phyloP scores from a whole-genome alignment of 2,113 vertebrate genomes.

The Vicugna pacos region DNA sequence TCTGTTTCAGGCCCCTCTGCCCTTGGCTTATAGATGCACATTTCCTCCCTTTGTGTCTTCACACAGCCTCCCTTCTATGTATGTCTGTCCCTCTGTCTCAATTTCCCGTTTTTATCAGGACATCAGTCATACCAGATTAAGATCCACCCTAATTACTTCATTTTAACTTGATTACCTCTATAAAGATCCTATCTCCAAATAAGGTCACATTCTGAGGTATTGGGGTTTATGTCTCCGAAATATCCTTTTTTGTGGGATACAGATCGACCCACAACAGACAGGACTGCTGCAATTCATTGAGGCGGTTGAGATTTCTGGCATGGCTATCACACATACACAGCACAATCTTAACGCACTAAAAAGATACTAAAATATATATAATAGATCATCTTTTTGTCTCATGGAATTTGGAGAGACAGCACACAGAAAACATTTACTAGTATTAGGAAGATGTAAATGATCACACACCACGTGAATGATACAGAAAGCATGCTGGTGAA shows the following conservation, averaged over 20 bases:
- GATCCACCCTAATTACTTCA: background rate
- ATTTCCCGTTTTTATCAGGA: background rate
- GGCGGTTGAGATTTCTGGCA: background rate
- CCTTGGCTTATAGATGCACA: background rate
- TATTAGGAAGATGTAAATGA: background rate
- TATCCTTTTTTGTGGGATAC: background rate
- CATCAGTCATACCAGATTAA: background rate
- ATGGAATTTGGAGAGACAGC: background rate
- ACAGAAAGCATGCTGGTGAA: background rate
- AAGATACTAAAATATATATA: background rate
- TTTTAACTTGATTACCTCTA: background rate
- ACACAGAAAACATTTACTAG: background rate
- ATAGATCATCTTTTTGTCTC: background rate
- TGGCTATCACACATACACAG: background rate
- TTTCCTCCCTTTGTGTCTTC: background rate
- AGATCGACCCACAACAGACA: background rate
- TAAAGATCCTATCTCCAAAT: background rate
- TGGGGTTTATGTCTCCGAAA: background rate
- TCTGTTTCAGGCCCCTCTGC: background rate
- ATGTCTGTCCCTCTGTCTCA: background rate
- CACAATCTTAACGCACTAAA: background rate
- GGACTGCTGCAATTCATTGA: background rate
- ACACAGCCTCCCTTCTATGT: background rate
- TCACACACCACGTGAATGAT: background rate
- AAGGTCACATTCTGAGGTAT: background rate